Percentiles rank a stretch among this genome's conserved stretches.
phyloP scores from a whole-genome alignment of 2,113 vertebrate genomes.

The Pachycephala philippinensis region DNA sequence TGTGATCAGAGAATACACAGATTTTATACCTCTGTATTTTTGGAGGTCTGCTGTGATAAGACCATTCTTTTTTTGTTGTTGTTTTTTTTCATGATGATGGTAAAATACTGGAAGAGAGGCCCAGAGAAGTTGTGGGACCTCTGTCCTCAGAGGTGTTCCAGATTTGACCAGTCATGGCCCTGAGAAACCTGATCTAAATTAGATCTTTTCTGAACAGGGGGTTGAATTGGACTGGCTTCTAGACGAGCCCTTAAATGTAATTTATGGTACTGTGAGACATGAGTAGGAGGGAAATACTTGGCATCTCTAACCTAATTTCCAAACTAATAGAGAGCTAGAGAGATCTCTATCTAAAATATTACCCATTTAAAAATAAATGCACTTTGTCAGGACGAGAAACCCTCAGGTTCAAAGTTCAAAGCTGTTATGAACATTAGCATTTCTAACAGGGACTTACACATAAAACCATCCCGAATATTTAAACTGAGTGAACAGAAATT shows the following conservation, averaged over 20 bases:
- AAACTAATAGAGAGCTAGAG: neutral
- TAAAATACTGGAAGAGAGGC: neutral
- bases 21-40: neutral
- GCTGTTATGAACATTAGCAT: neutral
- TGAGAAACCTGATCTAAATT: neutral
- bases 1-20: neutral
- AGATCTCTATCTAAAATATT: neutral
- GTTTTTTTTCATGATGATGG: neutral
- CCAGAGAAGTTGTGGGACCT: neutral
- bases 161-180: neutral
- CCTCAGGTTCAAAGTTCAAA: neutral
- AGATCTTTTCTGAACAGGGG: neutral
- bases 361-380: neutral
- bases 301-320: neutral
- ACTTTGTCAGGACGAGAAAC: neutral
- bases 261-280: neutral
- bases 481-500: neutral
- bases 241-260: neutral
- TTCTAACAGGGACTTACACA: neutral
- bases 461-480: neutral
- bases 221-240: neutral
- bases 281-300: neutral
- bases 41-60: neutral
- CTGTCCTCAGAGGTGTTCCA: neutral
- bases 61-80: rapidly evolving